Evolutionary conservation across 1,140 invertebrate species (phyloP).

Genomic region (Apis florea): DNA sequence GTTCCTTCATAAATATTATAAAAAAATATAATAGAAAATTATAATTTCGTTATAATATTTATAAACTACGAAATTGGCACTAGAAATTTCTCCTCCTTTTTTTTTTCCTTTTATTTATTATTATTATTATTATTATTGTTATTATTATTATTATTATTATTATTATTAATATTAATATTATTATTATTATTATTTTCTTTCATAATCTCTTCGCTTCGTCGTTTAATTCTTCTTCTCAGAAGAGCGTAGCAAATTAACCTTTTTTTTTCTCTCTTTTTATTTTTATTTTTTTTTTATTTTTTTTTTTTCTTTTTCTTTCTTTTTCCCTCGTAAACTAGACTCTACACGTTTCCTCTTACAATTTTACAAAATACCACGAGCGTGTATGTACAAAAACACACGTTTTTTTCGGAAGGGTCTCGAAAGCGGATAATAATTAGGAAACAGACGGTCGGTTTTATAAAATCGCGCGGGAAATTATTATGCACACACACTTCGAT

Average conservation of each 20-base stretch:
- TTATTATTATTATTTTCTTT: background rate
- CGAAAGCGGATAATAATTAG: constrained; percentile 27
- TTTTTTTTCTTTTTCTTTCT: background rate
- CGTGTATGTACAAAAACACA: constrained; percentile 38
- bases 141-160: no score
- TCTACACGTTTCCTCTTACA: constrained; percentile 15
- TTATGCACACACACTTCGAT: background rate
- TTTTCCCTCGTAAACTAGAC: background rate
- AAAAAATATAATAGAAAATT: constrained; percentile 55
- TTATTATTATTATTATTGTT: no score
- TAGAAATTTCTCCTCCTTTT: constrained; percentile 19
- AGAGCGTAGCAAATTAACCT: background rate
- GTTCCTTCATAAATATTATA: constrained; percentile 53
- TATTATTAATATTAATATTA: no score
- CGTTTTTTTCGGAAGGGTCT: no score
- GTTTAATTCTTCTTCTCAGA: background rate
- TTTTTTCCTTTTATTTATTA: background rate
- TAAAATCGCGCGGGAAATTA: constrained; percentile 16
- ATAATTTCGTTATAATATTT: constrained; percentile 54
- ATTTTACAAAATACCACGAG: constrained; percentile 42
- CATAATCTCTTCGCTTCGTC: background rate
- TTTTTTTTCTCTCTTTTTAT: no score
- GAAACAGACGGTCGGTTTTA: constrained; percentile 5
- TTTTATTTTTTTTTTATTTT: background rate
- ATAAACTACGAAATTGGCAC: constrained; percentile 52